Evolutionary conservation across 2,888 invertebrate genomes (phyloP), one percentile per base, ranked within the genome.

Genomic region (Merodon equestris): DNA sequence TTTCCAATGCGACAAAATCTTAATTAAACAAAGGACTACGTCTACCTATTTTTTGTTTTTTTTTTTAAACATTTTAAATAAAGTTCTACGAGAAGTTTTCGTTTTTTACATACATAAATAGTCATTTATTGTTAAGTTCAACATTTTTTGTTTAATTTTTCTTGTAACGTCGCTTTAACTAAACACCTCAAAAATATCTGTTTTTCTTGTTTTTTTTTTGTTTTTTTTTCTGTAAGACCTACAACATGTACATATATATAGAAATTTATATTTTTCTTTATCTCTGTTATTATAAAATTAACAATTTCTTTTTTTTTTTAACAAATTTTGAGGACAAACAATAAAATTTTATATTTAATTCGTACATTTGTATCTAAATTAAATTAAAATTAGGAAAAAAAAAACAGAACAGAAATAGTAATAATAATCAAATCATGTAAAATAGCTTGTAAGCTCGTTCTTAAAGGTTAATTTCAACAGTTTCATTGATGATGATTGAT

Each of bases 311-410:
- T 54, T 68, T 64, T 42, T 27, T 54, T 77, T 61, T 70, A 74
- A 74, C 70, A 74, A 81, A 81, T 81, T 75, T 74, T 70, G 75
- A 75, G 40, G 68, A 66, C 70, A 81, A 75, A 74, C 58, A 74
- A 74, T 67, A 61, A 63, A 67, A 71, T 60, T 27, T n/a, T 53
- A 70, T 70, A 81, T 74, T 64, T 57, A 56, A 48, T 53, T 67
- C 42, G 44, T 54, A 44, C 17, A 51, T 61, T 67, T 61, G 38
- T 67, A 74, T 47, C 61, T 27, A 63, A 44, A 42, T 40, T 42
- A 19, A 18, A n/a, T n/a, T n/a, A n/a, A n/a, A n/a, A n/a, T n/a
- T n/a, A n/a, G 40, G 18, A 44, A 47, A 4, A 27, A 27, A 7
- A 58, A 61, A 48, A 18, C 53, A 38, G n/a, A n/a, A n/a, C n/a